Evolutionary conservation across 2,888 invertebrate genomes (phyloP), one percentile per base, ranked within the genome.

Genomic region (Troglohyphantes excavatus): DNA sequence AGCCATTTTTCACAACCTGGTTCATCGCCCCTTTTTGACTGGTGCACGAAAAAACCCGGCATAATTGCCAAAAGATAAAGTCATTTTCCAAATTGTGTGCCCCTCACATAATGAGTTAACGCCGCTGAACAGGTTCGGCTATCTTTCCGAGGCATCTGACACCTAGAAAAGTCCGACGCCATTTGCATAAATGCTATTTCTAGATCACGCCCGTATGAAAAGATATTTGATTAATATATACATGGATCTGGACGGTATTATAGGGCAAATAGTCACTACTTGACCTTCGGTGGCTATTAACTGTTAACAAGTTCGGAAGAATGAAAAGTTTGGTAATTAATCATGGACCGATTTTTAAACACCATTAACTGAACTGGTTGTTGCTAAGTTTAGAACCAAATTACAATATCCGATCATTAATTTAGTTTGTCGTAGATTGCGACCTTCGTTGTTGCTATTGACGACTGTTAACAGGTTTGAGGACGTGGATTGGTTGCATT

Each of bases 41-140:
- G 65, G 27, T 82, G 61, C 53, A 53, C 19, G 68, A 82, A 82
- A 72, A 39, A 43, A 39, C 53, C 13, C 5, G n/a, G 61, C 53
- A 23, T 67, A 81, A 81, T 68, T 68, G 46, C 33, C 19, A 6
- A 67, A 33, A 61, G 59, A 82, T 82, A 70, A 27, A 82, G 82
- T 70, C 59, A 82, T 82, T 82, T 68, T 26, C 39, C 29, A 82
- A 82, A 82, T 61, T 82, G 59, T 78, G 33, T 33, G 23, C 53
- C 33, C 73, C 9, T n/a, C 19, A n/a, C 23, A 65, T 78, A 79
- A 79, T 79, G 79, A 68, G 67, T 46, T 68, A 13, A 63, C 39
- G 23, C 26, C 23, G 17, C 23, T 19, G 33, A 23, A 39, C 78
- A 46, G 67, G 79, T 67, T 43, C 29, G 82, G 59, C 72, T 70